Percentiles rank a stretch among this genome's conserved stretches.
Conservation (phyloP, 2,797 vertebrate genomes). For the Morelia viridis region DNA sequence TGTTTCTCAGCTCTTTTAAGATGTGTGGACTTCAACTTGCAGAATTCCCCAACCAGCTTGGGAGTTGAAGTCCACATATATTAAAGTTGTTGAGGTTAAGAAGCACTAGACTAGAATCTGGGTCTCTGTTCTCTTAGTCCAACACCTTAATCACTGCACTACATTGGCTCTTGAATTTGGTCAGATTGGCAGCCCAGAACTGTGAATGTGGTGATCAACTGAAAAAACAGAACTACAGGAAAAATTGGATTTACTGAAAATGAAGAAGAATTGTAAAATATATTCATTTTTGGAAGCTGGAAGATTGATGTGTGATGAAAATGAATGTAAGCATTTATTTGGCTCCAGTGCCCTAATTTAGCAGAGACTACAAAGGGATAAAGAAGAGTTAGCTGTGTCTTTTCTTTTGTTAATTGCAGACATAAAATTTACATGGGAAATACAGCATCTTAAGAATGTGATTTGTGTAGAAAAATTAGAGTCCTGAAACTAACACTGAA, state of each 20-base stretch:
- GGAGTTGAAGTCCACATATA: neutral
- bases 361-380: neutral
- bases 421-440: neutral
- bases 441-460: neutral
- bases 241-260: neutral
- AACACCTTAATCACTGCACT: neutral
- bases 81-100: neutral
- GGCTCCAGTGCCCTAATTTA: neutral
- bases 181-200: neutral
- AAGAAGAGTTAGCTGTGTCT: neutral
- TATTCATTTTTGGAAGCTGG: neutral
- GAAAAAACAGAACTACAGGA: neutral
- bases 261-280: neutral
- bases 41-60: neutral
- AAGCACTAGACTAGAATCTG: neutral
- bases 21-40: neutral
- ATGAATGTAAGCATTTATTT: neutral
- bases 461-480: neutral
- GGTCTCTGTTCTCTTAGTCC: neutral
- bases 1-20: neutral
- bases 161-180: neutral
- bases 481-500: neutral
- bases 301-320: neutral
- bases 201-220: neutral
- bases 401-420: neutral